A percentile compares a stretch with the other conserved stretches of the same genome.
Conservation (phyloP, 2,797 vertebrate species). For the Sebastes jordani region DNA sequence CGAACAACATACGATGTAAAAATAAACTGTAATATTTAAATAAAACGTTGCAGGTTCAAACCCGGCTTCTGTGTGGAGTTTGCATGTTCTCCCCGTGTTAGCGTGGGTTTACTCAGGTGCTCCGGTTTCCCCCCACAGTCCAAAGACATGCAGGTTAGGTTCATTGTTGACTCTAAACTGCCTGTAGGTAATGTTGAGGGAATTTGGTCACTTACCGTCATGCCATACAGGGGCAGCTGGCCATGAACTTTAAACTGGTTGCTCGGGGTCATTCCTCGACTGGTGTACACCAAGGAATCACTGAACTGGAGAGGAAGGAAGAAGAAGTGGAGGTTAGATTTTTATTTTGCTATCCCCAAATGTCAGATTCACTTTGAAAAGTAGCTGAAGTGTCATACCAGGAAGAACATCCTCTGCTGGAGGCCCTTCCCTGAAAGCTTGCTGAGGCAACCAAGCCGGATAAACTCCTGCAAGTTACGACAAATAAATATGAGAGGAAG, state of each 20-base stretch:
- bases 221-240: conserved; percentile 91
- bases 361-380: neutral
- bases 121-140: no score
- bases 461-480: conserved; percentile 88
- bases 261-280: conserved; percentile 90
- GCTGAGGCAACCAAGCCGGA: conserved; percentile 95
- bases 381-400: conserved; percentile 80
- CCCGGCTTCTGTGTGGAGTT: no score
- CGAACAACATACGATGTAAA: neutral
- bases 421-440: conserved; percentile 97
- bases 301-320: conserved; percentile 85
- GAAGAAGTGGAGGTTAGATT: neutral
- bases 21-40: neutral
- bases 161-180: no score
- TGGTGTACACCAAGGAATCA: conserved; percentile 93
- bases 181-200: no score
- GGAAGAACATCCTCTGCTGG: conserved; percentile 98
- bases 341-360: neutral
- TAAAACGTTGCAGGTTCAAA: neutral
- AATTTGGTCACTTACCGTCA: conserved; percentile 85
- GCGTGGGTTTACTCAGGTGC: no score
- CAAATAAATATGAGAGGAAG: neutral
- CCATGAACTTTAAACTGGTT: conserved; percentile 98
- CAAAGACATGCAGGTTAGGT: no score
- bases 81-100: accelerated